Base-by-base conservation (phyloP, 2,113 vertebrate genomes). In the Nerophis ophidion region DNA sequence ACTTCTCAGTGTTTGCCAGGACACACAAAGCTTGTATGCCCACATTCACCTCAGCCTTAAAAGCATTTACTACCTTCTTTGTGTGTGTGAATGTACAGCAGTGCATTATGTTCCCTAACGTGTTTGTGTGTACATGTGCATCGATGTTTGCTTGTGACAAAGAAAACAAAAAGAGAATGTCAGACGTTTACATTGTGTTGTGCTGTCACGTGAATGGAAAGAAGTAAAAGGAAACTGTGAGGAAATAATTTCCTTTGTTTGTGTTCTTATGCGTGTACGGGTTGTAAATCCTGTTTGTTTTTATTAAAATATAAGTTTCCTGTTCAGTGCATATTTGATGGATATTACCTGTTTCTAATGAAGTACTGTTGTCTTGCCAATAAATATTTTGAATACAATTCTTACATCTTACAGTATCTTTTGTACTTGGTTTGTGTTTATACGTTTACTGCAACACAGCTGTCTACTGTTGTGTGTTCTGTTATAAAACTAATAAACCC, bases 301-400 rank as follows among this genome's bases (percentile, higher is more conserved):
- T 79, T 75, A 86, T 82, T 76, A 66, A 49, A 62, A 47, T 53
- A 65, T 79, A 16, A 50, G 83, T 81, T 76, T 79, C 42, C 26
- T 8, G 6, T 17, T 38, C 53, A 38, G 3, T 8, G 7, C 38
- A 40, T 40, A 40, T 40, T 11, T 44, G 40, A 4, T 44, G 10
- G 40, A 44, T 40, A 19, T 17, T 10, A 14, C 9, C 40, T 44
- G 19, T 42, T 56, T 42, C 36, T 16, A 13, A 16, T 42, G 3
- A 40, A 17, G 16, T 56, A 42, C 35, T 55, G 19, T 10, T 42
- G 38, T 56, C 9, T 40, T 40, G 10, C 16, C n/a, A 38, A 16
- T 15, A n/a, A 7, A 11, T 1, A 42, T 16, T 16, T 13, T 42
- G 16, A 56, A 56, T 56, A 44, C 16, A 17, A 11, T 56, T 40